A percentile compares a stretch with the other conserved stretches of the same genome.
Conservation (phyloP, 1,140 invertebrate species). For the Hypsibius dujardini region DNA sequence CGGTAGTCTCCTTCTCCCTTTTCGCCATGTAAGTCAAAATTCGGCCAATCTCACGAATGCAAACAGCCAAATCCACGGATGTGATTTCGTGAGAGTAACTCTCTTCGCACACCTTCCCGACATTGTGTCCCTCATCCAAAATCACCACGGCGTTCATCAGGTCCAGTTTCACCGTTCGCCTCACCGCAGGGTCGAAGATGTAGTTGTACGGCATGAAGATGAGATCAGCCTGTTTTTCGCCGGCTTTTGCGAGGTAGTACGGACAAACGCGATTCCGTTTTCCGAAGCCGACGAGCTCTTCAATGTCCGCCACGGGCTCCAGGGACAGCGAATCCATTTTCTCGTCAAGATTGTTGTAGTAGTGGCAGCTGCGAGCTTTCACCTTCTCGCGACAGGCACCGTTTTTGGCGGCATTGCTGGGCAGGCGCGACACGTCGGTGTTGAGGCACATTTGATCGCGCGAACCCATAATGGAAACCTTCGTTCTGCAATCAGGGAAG, state of each 20-base stretch:
- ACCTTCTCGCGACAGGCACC: slow-evolving; percentile 69
- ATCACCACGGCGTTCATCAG: slow-evolving; percentile 44
- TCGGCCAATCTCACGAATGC: slow-evolving; percentile 54
- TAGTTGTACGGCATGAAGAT: slow-evolving; percentile 99
- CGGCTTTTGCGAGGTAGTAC: slow-evolving; percentile 59
- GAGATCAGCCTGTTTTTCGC: slow-evolving; percentile 55
- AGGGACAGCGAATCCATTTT: slow-evolving; percentile 28
- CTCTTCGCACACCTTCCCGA: slow-evolving; percentile 92
- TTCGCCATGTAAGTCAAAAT: background rate
- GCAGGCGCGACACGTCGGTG: slow-evolving; percentile 68
- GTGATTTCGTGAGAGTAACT: slow-evolving; percentile 66
- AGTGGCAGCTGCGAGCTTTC: slow-evolving; percentile 53
- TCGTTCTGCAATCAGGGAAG: slow-evolving; percentile 39
- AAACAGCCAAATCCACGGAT: slow-evolving; percentile 60
- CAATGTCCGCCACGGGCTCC: slow-evolving; percentile 65
- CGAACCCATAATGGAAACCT: slow-evolving; percentile 68
- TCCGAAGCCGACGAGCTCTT: slow-evolving; percentile 72
- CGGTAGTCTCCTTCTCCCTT: too few species aligned
- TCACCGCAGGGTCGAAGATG: slow-evolving; percentile 68
- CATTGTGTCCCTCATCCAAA: slow-evolving; percentile 93
- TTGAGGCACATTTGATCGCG: slow-evolving; percentile 88
- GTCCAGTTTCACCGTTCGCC: slow-evolving; percentile 33
- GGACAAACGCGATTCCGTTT: slow-evolving; percentile 71
- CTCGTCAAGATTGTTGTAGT: slow-evolving; percentile 43
- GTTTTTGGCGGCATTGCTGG: slow-evolving; percentile 54